A percentile compares a stretch with the other conserved stretches of the same genome.
These are phyloP conservation scores for Periophthalmodon schlosseri DNA, from an alignment of 2,113 vertebrate species.

Conservation along the genomic window DNA sequence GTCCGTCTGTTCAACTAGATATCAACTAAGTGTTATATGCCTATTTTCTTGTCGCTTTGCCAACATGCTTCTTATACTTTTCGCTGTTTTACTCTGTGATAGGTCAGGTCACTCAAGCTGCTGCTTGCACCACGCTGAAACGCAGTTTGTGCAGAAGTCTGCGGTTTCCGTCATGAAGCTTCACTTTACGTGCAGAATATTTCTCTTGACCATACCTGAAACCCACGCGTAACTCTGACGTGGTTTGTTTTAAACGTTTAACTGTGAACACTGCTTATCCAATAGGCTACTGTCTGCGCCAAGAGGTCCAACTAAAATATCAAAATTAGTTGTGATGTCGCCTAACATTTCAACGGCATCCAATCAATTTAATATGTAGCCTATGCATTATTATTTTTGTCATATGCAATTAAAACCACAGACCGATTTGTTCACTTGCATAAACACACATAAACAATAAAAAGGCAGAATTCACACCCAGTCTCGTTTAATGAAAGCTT, in stretches of 20 bases:
- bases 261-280: background rate
- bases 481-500: slow-evolving; percentile 78
- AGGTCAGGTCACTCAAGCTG: background rate
- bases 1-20: background rate
- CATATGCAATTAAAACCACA: too few relatives aligned
- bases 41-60: background rate
- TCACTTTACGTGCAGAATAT: slow-evolving; percentile 34
- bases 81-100: background rate
- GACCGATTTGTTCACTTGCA: background rate
- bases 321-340: too few relatives aligned
- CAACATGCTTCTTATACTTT: background rate
- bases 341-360: too few relatives aligned
- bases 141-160: slow-evolving; percentile 50
- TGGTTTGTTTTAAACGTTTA: slow-evolving; percentile 7
- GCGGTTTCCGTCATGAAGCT: slow-evolving; percentile 55
- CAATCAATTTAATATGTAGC: background rate
- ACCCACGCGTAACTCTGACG: slow-evolving; percentile 26
- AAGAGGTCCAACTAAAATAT: too few relatives aligned
- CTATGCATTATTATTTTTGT: background rate
- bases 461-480: slow-evolving; percentile 69
- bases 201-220: slow-evolving; percentile 23
- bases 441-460: slow-evolving; percentile 1
- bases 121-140: slow-evolving; percentile 26
- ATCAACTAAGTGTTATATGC: background rate
- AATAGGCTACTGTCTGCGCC: too few relatives aligned